Conservation (phyloP, 2,888 invertebrate species). For the Rhingia campestris region DNA sequence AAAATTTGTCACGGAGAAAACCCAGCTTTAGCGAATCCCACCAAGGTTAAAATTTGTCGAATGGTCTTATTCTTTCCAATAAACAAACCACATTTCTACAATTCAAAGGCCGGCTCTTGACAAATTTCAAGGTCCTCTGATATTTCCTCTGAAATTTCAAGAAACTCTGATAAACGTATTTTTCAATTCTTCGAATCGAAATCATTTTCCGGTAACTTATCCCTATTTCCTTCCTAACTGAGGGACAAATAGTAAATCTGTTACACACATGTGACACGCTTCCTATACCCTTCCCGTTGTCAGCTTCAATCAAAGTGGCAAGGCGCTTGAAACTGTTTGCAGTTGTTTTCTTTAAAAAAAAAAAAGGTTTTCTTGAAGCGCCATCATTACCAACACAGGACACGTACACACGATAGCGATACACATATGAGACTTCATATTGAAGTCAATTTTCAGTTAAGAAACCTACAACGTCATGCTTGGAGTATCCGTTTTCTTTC, state of each 20-base stretch:
- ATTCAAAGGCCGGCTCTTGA: not conserved
- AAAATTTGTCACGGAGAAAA: no score
- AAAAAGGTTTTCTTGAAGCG: constrained; percentile 14
- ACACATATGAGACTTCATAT: constrained; percentile 58
- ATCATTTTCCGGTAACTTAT: constrained; percentile 17
- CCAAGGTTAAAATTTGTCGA: no score
- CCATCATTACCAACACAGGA: constrained; percentile 46
- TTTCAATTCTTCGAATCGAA: not conserved
- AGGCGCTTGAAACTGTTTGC: no score
- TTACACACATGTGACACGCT: constrained; percentile 48
- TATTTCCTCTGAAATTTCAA: not conserved
- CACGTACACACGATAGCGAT: constrained; percentile 51
- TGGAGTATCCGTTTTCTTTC: constrained; percentile 11
- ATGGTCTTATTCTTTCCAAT: no score
- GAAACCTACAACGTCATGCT: constrained; percentile 50
- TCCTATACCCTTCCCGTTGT: not conserved
- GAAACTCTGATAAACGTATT: not conserved
- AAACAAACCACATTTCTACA: no score
- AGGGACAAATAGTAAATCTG: constrained; percentile 51
- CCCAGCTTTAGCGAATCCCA: no score
- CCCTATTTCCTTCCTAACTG: constrained; percentile 19
- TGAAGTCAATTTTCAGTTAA: constrained; percentile 62
- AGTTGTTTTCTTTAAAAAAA: constrained; percentile 3
- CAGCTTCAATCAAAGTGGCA: constrained; percentile 21
- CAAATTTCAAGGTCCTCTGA: constrained; percentile 47